Percentiles rank a stretch among this genome's conserved stretches.
Evolutionary conservation across 2,113 vertebrate genomes (phyloP).

Genomic region (Trematocara variabile): DNA sequence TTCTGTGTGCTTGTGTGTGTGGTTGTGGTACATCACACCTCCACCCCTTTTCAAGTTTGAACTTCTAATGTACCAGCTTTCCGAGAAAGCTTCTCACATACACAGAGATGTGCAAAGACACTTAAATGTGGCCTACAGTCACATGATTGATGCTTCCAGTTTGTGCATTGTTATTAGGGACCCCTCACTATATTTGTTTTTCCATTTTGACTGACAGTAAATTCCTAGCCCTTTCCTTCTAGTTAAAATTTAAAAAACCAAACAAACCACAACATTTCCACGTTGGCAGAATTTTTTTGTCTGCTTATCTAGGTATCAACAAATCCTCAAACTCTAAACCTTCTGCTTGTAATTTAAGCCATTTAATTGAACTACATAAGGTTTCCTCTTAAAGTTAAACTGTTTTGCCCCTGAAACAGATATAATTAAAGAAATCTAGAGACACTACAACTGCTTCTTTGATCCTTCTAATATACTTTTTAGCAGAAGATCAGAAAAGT

Average conservation of each 20-base stretch:
- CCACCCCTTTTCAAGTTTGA: background rate
- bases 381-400: background rate
- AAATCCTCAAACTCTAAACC: background rate
- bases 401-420: background rate
- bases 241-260: background rate
- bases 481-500: background rate
- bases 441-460: background rate
- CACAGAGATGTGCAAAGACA: background rate
- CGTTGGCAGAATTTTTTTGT: rapidly evolving
- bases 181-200: background rate
- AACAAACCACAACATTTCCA: background rate
- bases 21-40: background rate
- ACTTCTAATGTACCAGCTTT: background rate
- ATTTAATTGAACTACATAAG: background rate
- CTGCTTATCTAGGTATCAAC: background rate
- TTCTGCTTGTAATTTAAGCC: background rate
- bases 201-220: background rate
- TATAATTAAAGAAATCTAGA: background rate
- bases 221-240: background rate
- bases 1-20: background rate
- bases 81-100: background rate
- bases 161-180: background rate
- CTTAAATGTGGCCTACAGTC: background rate
- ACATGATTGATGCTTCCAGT: background rate
- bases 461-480: background rate